Evolutionary conservation across 2,888 invertebrate species (phyloP), one percentile per base, ranked within the genome.

Genomic region (Phaonia tiefii): DNA sequence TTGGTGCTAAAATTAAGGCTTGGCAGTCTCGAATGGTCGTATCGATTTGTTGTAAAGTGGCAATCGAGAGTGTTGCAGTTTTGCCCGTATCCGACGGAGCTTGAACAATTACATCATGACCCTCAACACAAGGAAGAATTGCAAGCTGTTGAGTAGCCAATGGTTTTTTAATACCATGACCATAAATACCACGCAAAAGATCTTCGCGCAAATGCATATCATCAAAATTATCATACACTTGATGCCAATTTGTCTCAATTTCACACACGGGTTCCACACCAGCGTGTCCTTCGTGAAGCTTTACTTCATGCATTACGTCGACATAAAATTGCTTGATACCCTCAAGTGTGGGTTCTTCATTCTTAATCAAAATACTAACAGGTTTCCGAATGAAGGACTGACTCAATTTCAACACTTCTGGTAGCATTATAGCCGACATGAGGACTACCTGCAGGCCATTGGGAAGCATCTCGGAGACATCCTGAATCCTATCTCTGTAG

Each of bases 401-500:
- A 56, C 99, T 99, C 17, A 99, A 99, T 87, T 99, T 99, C 89
- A 99, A 93, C 79, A 99, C 99, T 91, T 99, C 99, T 84, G 93
- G 92, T 37, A 99, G 99, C 99, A 99, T 99, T 13, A 99, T 99
- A 89, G 99, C 99, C 84, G 99, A 99, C 80, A 99, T 92, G 90
- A 99, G 92, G 90, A 99, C 98, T 26, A 91, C 98, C 93, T 99
- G 99, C 83, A 99, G 98, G 91, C 97, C 97, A 75, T 94, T 92
- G 78, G 96, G 96, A 91, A 99, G 93, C 92, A 95, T 95, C 92
- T 96, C 96, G 92, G 99, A 99, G 83, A 99, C 99, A 92, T 99
- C 99, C 90, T 99, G 98, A 90, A 99, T 99, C 92, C 99, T 99
- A 92, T 99, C 99, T 92, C 99, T 99, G 92, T 99, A 99, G 90